Base-by-base conservation (phyloP, 2,113 vertebrate species). In the Puma concolor region DNA sequence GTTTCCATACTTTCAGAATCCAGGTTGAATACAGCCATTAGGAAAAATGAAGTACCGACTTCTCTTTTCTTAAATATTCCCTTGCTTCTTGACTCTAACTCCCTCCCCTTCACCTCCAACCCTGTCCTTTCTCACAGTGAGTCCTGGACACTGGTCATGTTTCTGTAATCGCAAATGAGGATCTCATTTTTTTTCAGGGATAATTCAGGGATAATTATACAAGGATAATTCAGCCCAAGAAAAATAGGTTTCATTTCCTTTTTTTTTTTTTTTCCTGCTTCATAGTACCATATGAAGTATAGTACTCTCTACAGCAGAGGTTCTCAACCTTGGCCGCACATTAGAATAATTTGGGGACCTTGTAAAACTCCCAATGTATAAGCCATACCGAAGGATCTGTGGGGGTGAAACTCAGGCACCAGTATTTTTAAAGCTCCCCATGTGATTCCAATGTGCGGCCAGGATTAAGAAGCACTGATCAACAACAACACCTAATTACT, bases 271-370 rank as follows among this genome's bases (percentile, higher is more conserved):
- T 33, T 27, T 67, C 36, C 87, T 92, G 54, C 64, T 81, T 96
- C 29, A 79, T 5, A 36, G n/a, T 9, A 69, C 83, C 48, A 27
- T 15, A 16, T 27, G 94, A 80, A 96, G 50, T 90, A 82, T 15
- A 77, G 85, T 87, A 17, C 7, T 52, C 7, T 52, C 17, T 33
- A n/a, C 5, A 38, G 36, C 19, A 71, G 44, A 91, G 33, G 25
- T 82, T 94, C 60, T 93, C 89, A 95, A 82, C 17, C 48, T 38
- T 89, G 23, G 79, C 7, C 83, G 21, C n/a, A 31, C 38, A 69
- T 87, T 48, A 83, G 80, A 84, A 94, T 48, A 89, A 93, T 91
- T 74, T 80, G 41, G 33, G 44, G 71, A 50, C 31, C 69, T 92
- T 80, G 84, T 7, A 23, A 95, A 93, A 82, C 89, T 95, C 69